phyloP scores from a whole-genome alignment of 2,113 vertebrate species.

The Hyla sarda region DNA sequence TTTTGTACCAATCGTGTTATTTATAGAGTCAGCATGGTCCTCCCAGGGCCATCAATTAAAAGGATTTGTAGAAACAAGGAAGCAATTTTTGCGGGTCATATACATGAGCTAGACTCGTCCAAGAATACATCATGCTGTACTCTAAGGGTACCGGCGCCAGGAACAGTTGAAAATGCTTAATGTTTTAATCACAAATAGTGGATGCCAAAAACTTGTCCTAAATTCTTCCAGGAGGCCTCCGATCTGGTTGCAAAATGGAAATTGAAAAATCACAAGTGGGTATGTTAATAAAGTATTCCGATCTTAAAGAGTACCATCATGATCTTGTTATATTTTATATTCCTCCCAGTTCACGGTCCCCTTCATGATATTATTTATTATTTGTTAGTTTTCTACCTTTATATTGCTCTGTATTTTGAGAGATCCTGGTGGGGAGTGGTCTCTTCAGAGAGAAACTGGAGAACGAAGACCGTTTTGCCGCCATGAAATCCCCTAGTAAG shows the following conservation, averaged over 20 bases:
- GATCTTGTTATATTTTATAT: too few relatives aligned
- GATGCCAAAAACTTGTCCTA: constrained; percentile 60
- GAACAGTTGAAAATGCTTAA: constrained; percentile 35
- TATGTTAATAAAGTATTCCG: not conserved
- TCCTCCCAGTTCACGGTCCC: too few relatives aligned
- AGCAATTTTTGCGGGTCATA: constrained; percentile 1
- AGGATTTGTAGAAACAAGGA: not conserved
- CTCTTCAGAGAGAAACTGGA: too few relatives aligned
- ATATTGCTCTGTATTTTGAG: too few relatives aligned
- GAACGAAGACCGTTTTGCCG: too few relatives aligned
- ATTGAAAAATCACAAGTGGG: not conserved
- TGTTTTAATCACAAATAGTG: constrained; percentile 55
- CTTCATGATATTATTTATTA: too few relatives aligned
- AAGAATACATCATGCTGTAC: constrained; percentile 41
- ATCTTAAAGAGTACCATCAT: not conserved
- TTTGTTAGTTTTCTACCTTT: too few relatives aligned
- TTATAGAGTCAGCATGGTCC: not conserved
- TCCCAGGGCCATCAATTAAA: constrained; percentile 15
- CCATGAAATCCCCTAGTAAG: too few relatives aligned
- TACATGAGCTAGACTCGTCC: not conserved
- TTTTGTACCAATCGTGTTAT: constrained; percentile 30
- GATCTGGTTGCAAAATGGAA: constrained; percentile 51
- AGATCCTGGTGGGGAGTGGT: too few relatives aligned
- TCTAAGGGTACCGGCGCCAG: constrained; percentile 21
- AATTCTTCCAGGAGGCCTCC: constrained; percentile 50